Conservation (phyloP, 1,140 invertebrate genomes). For the Araneus ventricosus region DNA sequence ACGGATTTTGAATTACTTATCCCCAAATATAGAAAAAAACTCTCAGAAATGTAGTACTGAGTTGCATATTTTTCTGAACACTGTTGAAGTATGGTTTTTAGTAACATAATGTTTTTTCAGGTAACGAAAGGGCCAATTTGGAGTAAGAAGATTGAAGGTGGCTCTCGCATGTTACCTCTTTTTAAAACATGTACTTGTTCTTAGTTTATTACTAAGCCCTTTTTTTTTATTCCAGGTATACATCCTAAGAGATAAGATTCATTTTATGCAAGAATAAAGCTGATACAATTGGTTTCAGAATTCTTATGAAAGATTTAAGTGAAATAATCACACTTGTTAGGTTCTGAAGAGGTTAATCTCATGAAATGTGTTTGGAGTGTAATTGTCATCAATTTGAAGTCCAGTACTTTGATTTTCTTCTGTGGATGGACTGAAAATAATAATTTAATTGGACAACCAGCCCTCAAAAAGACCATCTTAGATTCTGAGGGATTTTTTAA, state of each 20-base stretch:
- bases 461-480: too few species aligned
- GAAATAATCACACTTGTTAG: too few species aligned
- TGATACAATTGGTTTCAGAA: not conserved
- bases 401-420: too few species aligned
- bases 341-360: too few species aligned
- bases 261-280: conserved; percentile 26
- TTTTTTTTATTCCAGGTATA: conserved; percentile 69
- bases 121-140: conserved; percentile 36
- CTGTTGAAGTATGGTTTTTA: conserved; percentile 55
- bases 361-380: too few species aligned
- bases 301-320: not conserved
- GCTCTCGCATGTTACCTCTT: not conserved
- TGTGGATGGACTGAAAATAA: too few species aligned
- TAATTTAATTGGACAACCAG: too few species aligned
- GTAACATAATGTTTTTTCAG: conserved; percentile 75
- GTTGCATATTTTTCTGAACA: conserved; percentile 53
- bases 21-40: conserved; percentile 9
- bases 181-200: not conserved
- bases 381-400: too few species aligned
- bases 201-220: conserved; percentile 59
- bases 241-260: conserved; percentile 26
- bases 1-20: not conserved
- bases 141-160: conserved; percentile 48
- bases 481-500: too few species aligned
- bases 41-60: conserved; percentile 26